Base-by-base conservation (phyloP, 2,797 vertebrate genomes). In the Meriones psammophilus region DNA sequence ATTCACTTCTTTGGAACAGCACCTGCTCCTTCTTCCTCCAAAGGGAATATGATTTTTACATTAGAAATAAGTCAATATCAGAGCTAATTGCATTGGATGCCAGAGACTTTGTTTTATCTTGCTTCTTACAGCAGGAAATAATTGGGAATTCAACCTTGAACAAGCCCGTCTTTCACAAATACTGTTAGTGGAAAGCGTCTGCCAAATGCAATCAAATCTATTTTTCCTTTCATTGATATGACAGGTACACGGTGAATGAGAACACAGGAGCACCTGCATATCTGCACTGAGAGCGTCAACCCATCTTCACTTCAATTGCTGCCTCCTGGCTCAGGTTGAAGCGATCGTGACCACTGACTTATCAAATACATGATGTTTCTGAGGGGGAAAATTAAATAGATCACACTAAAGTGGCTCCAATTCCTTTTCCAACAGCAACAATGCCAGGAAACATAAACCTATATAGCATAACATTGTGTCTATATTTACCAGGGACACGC, bases 61-160 rank as follows among this genome's bases (percentile, higher is more conserved):
- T 93, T 93, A 88, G 85, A 92, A 89, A 66, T 73, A 50, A 96
- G 76, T 92, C 73, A 93, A 64, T 89, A 92, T 76, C 89, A 91
- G 69, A 92, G 89, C 88, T 94, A 96, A 94, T 87, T 95, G 79
- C 71, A 89, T 80, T 46, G 78, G 90, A 96, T 95, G 22, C 64
- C 73, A 26, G 68, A 92, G 17, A 93, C 68, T 60, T 88, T 96
- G 84, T 86, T 96, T 94, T 76, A 85, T 71, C 50, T 77, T 88
- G 50, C 62, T 89, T 93, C 77, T 92, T 81, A 94, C 66, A 96
- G 89, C 89, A 91, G 90, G 56, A 94, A 86, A 64, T 95, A 96
- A 97, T 89, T 96, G 81, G 39, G 64, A 95, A 96, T 95, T 94
- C 94, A 97, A 93, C 74, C 60, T 56, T 88, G 89, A 94, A 92